Evolutionary conservation across 2,113 vertebrate genomes (phyloP).

Genomic region (Poicephalus gulielmi): DNA sequence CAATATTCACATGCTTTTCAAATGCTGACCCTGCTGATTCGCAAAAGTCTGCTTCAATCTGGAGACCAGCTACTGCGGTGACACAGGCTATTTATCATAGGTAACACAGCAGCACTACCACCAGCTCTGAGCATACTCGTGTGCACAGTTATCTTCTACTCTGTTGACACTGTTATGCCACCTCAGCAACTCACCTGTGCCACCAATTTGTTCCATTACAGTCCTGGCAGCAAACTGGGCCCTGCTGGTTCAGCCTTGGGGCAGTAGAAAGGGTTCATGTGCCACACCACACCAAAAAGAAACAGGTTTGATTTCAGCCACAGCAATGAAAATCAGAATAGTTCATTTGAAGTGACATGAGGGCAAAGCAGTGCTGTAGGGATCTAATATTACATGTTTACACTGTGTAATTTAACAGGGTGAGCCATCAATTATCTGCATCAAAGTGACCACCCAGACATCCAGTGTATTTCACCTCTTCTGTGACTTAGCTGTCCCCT

Average conservation of each 20-base stretch:
- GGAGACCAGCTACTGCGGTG: slow-evolving; percentile 43
- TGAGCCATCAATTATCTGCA: slow-evolving; percentile 1
- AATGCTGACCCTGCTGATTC: slow-evolving; percentile 71
- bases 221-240: not conserved
- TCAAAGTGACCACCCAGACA: slow-evolving; percentile 16
- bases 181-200: not conserved
- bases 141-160: not conserved
- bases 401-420: not conserved
- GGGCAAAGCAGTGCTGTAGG: not conserved
- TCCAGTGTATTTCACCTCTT: not conserved
- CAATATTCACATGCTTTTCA: slow-evolving; percentile 76
- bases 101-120: not conserved
- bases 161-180: not conserved
- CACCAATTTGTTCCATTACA: not conserved
- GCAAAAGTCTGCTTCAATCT: slow-evolving; percentile 66
- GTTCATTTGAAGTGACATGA: not conserved
- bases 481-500: not conserved
- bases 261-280: not conserved
- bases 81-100: slow-evolving; percentile 43
- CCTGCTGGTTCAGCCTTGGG: not conserved
- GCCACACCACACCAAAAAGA: not conserved
- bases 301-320: not conserved
- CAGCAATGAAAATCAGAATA: not conserved
- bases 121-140: not conserved
- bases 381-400: slow-evolving; percentile 5